phyloP scores from a whole-genome alignment of 2,113 vertebrate species.

The Heterotilapia buettikoferi region DNA sequence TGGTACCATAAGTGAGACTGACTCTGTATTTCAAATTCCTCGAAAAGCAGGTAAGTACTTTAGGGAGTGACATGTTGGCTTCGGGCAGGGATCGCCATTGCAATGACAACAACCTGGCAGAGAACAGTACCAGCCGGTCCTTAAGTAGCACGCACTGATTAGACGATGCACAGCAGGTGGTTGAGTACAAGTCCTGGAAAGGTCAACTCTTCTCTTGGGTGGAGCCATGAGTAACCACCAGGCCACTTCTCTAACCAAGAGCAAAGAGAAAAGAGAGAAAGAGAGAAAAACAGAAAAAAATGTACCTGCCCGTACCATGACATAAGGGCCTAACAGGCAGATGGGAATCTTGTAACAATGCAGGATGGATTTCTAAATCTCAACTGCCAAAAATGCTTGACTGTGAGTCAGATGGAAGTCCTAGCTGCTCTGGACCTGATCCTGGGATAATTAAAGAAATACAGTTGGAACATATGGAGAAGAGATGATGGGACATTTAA shows the following conservation, averaged over 20 bases:
- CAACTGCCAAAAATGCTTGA: background rate
- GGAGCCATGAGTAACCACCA: background rate
- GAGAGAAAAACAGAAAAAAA: background rate
- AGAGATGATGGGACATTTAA: background rate
- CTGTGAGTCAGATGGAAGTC: background rate
- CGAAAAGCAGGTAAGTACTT: background rate
- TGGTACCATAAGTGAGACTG: background rate
- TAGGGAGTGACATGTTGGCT: background rate
- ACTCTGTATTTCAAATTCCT: background rate
- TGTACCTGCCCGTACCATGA: background rate
- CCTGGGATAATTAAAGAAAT: background rate
- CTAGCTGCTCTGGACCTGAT: background rate
- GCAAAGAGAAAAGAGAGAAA: background rate
- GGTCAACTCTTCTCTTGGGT: background rate
- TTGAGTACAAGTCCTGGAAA: background rate
- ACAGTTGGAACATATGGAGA: background rate
- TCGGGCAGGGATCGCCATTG: accelerated
- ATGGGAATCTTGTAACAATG: background rate
- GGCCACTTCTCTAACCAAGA: background rate
- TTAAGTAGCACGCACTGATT: background rate
- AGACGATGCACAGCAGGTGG: background rate
- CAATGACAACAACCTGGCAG: background rate
- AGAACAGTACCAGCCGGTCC: background rate
- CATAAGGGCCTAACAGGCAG: background rate
- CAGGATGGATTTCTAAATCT: background rate